Evolutionary conservation across 2,888 invertebrate genomes (phyloP).

Genomic region (Caenorhabditis drosophilae): DNA sequence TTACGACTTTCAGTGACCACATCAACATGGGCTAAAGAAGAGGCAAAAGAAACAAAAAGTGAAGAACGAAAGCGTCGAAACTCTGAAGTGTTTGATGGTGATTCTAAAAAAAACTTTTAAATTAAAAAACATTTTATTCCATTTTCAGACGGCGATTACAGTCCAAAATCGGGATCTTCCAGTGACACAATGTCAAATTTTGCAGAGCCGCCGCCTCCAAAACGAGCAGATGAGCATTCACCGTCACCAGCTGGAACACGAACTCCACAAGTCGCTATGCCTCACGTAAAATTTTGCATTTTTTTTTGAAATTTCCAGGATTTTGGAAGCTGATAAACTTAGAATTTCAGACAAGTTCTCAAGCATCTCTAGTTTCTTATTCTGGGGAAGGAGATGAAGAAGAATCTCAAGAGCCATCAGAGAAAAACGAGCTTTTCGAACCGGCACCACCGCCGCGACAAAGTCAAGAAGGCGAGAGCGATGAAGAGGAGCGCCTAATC

Average conservation of each 20-base stretch:
- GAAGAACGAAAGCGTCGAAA: conserved; percentile 14
- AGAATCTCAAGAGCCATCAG: background rate
- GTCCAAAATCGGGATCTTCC: conserved; percentile 6
- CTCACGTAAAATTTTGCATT: conserved; percentile 26
- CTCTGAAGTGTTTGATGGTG: conserved; percentile 35
- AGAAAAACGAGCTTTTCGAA: conserved; percentile 15
- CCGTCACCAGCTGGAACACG: conserved; percentile 29
- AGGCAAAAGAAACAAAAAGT: conserved; percentile 1
- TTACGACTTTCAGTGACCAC: background rate
- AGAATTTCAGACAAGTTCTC: conserved; percentile 24
- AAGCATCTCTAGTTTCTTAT: conserved; percentile 35
- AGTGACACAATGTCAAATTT: conserved; percentile 9
- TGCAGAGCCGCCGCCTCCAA: conserved; percentile 44
- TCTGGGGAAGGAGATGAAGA: conserved; percentile 27
- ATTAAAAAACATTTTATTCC: background rate
- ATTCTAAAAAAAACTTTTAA: too few species aligned
- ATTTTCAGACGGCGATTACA: background rate
- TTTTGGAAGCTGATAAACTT: background rate
- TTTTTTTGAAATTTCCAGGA: background rate
- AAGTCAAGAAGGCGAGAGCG: conserved; percentile 31
- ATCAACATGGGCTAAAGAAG: background rate
- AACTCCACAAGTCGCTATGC: conserved; percentile 31
- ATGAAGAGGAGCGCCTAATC: conserved; percentile 43
- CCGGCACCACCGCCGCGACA: conserved; percentile 38
- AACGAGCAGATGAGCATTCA: conserved; percentile 24